phyloP scores from a whole-genome alignment of 2,797 vertebrate genomes.

The Phataginus tetradactyla region DNA sequence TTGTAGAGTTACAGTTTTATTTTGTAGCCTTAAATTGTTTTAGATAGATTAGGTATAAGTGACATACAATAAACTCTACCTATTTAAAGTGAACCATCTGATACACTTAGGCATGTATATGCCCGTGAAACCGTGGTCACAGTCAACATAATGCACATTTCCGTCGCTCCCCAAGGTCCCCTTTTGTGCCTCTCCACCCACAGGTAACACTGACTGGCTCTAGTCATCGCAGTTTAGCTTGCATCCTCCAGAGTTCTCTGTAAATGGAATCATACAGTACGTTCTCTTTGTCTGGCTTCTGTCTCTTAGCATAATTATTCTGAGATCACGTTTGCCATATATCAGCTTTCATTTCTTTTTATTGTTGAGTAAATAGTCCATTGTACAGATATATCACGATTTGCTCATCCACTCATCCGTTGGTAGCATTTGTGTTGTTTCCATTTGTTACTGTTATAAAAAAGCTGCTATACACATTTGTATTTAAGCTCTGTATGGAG shows the following conservation, averaged over 20 bases:
- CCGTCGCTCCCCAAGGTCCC: background rate
- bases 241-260: background rate
- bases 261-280: background rate
- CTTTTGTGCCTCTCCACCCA: background rate
- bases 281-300: background rate
- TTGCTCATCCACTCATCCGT: background rate
- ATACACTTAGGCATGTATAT: background rate
- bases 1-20: background rate
- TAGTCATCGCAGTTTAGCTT: background rate
- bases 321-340: background rate
- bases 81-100: background rate
- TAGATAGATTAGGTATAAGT: background rate
- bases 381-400: background rate
- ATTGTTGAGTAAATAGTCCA: background rate
- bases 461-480: background rate
- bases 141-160: background rate
- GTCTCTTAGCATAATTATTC: background rate
- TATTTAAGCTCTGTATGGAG: background rate
- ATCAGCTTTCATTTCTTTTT: background rate
- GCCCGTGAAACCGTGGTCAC: background rate
- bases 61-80: background rate
- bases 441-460: background rate
- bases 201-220: background rate
- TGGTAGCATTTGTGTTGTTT: background rate
- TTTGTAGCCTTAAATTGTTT: constrained; percentile 8